Evolutionary conservation across 2,888 invertebrate species (phyloP).

Genomic region (Meloe dianella): DNA sequence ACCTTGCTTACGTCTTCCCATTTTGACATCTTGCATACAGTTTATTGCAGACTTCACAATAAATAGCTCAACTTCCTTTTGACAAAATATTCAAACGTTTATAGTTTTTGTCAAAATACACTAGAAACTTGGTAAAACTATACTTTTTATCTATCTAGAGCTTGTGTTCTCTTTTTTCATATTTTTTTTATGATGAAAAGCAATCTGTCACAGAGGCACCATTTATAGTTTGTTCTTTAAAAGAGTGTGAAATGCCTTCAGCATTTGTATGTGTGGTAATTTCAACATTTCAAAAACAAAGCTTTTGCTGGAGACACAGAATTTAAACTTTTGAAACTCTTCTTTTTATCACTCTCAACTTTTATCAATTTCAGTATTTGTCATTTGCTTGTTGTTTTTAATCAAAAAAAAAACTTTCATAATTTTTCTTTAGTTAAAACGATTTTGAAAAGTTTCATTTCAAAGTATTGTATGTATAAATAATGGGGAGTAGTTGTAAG

Average conservation of each 20-base stretch:
- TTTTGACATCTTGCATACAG: too few species aligned
- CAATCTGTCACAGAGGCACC: background rate
- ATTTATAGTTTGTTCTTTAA: background rate
- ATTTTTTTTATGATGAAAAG: background rate
- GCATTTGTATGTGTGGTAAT: background rate
- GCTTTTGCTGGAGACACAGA: constrained; percentile 19
- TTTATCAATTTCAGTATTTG: constrained; percentile 19
- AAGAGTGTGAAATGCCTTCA: background rate
- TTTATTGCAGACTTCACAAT: too few species aligned
- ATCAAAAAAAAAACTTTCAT: constrained; percentile 23
- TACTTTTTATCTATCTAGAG: too few species aligned
- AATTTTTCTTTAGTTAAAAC: constrained; percentile 18
- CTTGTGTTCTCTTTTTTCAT: background rate
- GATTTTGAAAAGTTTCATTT: constrained; percentile 9
- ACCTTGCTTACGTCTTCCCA: too few species aligned
- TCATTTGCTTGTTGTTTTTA: constrained; percentile 25
- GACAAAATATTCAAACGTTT: too few species aligned
- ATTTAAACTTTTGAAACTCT: constrained; percentile 23
- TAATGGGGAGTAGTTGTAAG: background rate
- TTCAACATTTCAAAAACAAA: constrained; percentile 25
- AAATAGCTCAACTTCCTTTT: too few species aligned
- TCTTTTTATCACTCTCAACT: constrained; percentile 6
- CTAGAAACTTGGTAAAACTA: too few species aligned
- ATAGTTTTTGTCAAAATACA: too few species aligned
- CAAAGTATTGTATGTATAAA: background rate